Evolutionary conservation across 2,797 vertebrate genomes (phyloP), one percentile per base, ranked within the genome.

Genomic region (Fratercula arctica): DNA sequence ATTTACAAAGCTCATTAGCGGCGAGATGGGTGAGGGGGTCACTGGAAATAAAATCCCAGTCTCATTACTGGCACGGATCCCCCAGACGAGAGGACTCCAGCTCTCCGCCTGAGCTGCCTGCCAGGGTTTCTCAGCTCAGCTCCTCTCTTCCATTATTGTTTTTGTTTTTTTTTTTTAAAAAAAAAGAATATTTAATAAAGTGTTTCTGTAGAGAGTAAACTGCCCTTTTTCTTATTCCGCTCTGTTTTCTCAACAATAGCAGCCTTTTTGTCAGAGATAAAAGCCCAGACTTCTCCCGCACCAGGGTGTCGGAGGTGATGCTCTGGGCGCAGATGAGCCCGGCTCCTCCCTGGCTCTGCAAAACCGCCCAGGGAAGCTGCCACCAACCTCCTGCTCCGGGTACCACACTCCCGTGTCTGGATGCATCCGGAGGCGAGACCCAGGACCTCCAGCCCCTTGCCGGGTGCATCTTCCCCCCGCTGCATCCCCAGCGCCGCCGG

Each of bases 151-250:
- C 1, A 3, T 92, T 92, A 92, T 64, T 76, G 91, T 66, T 5
- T 28, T 25, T 66, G 5, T 28, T 25, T 37, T 37, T 37, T 60
- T 60, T 28, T 61, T 61, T 41, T 88, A 91, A 48, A 24, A 46
- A 46, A 4, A 33, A 68, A 86, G 60, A 90, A 69, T 94, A 85
- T 60, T 94, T 94, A 95, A 93, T 77, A 81, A 91, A 91, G 46
- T 41, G n/a, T 85, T 96, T 92, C 91, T 88, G 72, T 33, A 31
- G 87, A 94, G 89, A 93, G 35, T 39, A 95, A 95, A 95, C 51
- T 39, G 80, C 60, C 39, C 24, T 85, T 93, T 94, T 93, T 93
- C 86, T 89, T 78, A 89, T 93, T 94, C 86, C 1, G 5, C 43
- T 59, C 53, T 85, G 43, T 92, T 90, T 94, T 85, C 91, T 51